Evolutionary conservation across 2,888 invertebrate genomes (phyloP), one percentile per base, ranked within the genome.

Genomic region (Amphimallon solstitiale): DNA sequence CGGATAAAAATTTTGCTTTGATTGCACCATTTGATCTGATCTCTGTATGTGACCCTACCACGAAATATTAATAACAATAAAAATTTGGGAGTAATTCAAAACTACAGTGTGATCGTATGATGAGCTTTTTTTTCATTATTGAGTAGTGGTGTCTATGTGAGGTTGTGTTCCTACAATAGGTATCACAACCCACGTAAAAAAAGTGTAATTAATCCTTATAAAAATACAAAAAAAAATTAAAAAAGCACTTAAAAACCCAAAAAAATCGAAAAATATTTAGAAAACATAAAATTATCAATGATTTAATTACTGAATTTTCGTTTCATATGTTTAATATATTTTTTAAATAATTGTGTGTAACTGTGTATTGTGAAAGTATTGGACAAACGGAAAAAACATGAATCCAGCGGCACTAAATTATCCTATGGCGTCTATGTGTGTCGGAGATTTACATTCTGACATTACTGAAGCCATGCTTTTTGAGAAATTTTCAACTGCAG

Each of bases 401-500:
- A 92, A 92, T 90, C 90, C 92, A 74, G 92, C 91, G 81, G 92
- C 92, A 80, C 92, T 92, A 72, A 93, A 92, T 85, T 93, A 93
- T 80, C 92, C 91, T 75, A 95, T 97, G 95, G 98, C 98, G 82
- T 98, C 98, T 72, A 87, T 99, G 79, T 99, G 99, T 87, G 99
- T 99, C 82, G 99, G 99, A 79, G 99, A 99, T 86, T 88, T 99
- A 77, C 97, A 98, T 84, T 92, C 93, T 70, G 98, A 98, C 84
- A 97, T 99, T 74, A 98, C 97, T 75, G 99, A 99, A 86, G 97
- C 98, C 81, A 94, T 95, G 92, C 90, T 99, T 82, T 99, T 99
- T 85, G 98, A 99, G 84, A 99, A 99, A 86, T 99, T 99, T 86
- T 98, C 97, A 74, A 91, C 95, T 78, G 96, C 98, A 82, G 99